A percentile compares a stretch with the other conserved stretches of the same genome.
phyloP scores from a whole-genome alignment of 2,113 vertebrate species.

The Clarias batrachus region DNA sequence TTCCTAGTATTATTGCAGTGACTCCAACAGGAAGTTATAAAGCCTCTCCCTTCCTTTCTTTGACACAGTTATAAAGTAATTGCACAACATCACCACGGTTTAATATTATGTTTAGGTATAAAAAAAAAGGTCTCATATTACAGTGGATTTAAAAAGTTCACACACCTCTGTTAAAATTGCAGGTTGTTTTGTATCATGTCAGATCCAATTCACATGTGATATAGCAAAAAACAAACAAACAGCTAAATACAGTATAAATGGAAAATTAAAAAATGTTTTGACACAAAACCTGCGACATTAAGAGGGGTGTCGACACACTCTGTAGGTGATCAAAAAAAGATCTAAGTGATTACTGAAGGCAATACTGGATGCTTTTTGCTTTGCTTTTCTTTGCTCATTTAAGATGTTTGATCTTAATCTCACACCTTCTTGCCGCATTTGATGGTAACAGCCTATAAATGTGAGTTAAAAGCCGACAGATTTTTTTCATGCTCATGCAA shows the following conservation, averaged over 20 bases:
- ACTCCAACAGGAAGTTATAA: not conserved
- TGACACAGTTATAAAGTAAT: conserved; percentile 8
- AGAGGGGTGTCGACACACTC: not conserved
- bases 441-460: no score
- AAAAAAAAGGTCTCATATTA: not conserved
- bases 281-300: not conserved
- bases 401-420: not conserved
- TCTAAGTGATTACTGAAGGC: not conserved
- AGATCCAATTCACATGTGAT: no score
- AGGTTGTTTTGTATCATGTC: no score
- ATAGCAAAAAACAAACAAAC: not conserved
- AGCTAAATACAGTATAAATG: no score
- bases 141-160: not conserved
- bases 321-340: not conserved
- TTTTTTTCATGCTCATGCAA: not conserved
- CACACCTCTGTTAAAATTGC: not conserved
- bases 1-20: not conserved
- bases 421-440: not conserved
- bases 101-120: not conserved
- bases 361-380: not conserved
- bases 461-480: no score
- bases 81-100: not conserved
- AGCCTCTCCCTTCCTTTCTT: not conserved
- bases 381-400: not conserved
- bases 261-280: no score